Conservation (phyloP, 2,888 invertebrate genomes). For the Euzetes globulus region DNA sequence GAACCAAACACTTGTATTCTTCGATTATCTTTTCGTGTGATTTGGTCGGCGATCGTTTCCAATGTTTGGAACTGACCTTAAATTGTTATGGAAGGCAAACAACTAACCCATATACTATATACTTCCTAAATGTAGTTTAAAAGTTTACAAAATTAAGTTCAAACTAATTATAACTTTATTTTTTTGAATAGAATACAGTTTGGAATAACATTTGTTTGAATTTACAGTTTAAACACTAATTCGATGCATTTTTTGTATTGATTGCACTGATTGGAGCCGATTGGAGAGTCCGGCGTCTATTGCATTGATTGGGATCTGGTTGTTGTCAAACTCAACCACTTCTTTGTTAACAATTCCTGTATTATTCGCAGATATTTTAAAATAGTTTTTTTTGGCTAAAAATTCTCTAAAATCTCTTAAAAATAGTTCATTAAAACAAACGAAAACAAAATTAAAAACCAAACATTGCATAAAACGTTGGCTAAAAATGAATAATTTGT, state of each 20-base stretch:
- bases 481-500: not conserved
- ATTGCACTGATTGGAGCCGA: constrained; percentile 37
- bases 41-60: too few relatives aligned
- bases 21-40: too few relatives aligned
- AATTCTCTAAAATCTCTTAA: not conserved
- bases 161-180: too few relatives aligned
- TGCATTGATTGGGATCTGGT: constrained; percentile 25
- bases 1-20: too few relatives aligned
- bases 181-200: too few relatives aligned
- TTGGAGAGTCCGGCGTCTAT: constrained; percentile 38
- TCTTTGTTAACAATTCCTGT: constrained; percentile 38
- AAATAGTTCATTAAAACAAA: too few relatives aligned
- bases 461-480: not conserved
- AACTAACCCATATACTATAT: too few relatives aligned
- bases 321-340: constrained; percentile 39
- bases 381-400: not conserved
- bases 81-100: too few relatives aligned
- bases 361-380: constrained; percentile 11
- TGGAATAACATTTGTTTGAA: not conserved
- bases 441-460: not conserved
- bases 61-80: too few relatives aligned
- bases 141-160: too few relatives aligned
- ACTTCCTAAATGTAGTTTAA: too few relatives aligned
- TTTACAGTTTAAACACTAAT: not conserved
- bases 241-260: not conserved